Evolutionary conservation across 2,888 invertebrate species (phyloP).

Genomic region (Helleia helle): DNA sequence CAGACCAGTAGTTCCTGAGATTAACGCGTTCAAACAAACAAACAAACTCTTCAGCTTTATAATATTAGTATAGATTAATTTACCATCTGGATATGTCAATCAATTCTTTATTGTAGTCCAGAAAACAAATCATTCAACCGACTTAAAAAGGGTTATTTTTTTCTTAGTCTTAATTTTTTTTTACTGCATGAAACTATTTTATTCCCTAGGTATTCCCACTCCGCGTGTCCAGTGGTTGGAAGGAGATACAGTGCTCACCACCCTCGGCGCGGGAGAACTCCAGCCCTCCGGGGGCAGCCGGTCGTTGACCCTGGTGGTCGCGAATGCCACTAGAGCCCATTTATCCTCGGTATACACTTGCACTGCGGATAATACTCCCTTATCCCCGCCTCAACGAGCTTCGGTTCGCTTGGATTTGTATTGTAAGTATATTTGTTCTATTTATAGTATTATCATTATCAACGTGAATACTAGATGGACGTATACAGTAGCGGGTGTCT

Average conservation of each 20-base stretch:
- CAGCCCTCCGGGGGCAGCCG: conserved; percentile 37
- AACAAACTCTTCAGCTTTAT: no score
- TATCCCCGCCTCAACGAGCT: conserved; percentile 77
- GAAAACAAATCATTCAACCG: no score
- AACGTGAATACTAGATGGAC: no score
- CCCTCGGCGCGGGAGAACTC: conserved; percentile 40
- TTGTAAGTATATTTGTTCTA: conserved; percentile 54
- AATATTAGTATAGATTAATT: no score
- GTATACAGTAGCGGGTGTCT: no score
- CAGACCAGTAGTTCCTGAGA: no score
- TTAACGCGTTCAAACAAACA: no score
- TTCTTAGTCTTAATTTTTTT: background rate
- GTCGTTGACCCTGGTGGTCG: conserved; percentile 41
- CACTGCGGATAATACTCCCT: conserved; percentile 79
- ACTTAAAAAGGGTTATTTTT: no score
- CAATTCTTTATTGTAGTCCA: no score
- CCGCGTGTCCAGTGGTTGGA: conserved; percentile 62
- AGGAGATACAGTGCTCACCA: conserved; percentile 46
- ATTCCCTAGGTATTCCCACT: conserved; percentile 42
- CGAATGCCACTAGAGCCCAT: conserved; percentile 71
- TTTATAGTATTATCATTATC: background rate
- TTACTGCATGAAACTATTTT: background rate
- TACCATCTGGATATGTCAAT: no score
- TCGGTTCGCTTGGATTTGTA: conserved; percentile 80
- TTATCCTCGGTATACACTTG: conserved; percentile 79